These are phyloP conservation scores for Eulithis prunata DNA, from an alignment of 2,888 invertebrate genomes.

Conservation along the genomic window DNA sequence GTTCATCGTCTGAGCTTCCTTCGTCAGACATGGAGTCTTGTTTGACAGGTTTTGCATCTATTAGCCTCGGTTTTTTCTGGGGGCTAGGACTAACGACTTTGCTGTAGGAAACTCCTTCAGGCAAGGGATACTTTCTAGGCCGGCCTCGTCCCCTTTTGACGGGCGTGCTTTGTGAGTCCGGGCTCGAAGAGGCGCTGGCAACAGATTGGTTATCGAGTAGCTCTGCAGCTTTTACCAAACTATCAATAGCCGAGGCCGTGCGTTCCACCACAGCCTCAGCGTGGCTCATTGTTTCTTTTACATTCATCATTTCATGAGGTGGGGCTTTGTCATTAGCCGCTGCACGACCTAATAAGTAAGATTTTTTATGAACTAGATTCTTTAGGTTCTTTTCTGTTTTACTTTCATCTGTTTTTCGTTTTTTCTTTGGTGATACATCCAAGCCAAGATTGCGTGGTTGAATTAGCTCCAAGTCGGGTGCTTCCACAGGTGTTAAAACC, in stretches of 20 bases:
- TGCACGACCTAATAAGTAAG: slow-evolving; percentile 68
- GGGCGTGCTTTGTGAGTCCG: slow-evolving; percentile 60
- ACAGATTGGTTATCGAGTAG: slow-evolving; percentile 72
- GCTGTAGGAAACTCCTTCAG: slow-evolving; percentile 53
- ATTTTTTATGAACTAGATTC: slow-evolving; percentile 70
- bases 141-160: slow-evolving; percentile 76
- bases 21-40: slow-evolving; percentile 52
- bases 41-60: slow-evolving; percentile 60
- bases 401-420: slow-evolving; percentile 67
- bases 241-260: slow-evolving; percentile 75
- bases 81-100: slow-evolving; percentile 64
- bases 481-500: slow-evolving; percentile 76
- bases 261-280: slow-evolving; percentile 52
- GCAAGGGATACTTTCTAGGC: slow-evolving; percentile 75
- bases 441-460: slow-evolving; percentile 70
- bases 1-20: slow-evolving; percentile 60
- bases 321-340: slow-evolving; percentile 51
- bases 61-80: slow-evolving; percentile 69
- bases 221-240: slow-evolving; percentile 77
- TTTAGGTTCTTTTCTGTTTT: slow-evolving; percentile 62
- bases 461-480: slow-evolving; percentile 76
- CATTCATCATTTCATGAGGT: slow-evolving; percentile 40
- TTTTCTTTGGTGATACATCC: slow-evolving; percentile 71
- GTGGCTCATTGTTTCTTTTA: slow-evolving; percentile 51
- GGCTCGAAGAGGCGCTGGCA: slow-evolving; percentile 43